Evolutionary conservation across 1,140 invertebrate species (phyloP), one percentile per base, ranked within the genome.

Genomic region (Ips nitidus): DNA sequence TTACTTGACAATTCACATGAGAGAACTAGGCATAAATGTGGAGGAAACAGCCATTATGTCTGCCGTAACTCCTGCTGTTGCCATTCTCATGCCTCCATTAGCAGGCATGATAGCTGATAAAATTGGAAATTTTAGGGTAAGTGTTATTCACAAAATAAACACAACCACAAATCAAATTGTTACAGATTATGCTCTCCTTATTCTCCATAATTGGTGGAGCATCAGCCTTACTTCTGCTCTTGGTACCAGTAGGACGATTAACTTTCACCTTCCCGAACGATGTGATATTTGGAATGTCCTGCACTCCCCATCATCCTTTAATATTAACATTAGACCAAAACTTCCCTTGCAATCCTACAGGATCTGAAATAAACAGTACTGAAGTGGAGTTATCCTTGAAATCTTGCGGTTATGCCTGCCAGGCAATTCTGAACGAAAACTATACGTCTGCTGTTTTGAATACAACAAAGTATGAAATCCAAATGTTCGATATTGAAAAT

Each of bases 1-100:
- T 1, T 95, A 93, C 80, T 81, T 94, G 75, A 92, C 92, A 1
- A 89, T 94, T 59, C 93, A 94, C 78, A 94, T 94, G 91, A 85
- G 90, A 72, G 88, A 92, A 76, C 78, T 94, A 57, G 93, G 93
- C 56, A 90, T 94, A 74, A 90, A 89, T 67, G 87, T 92, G 4
- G 89, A 91, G 78, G 91, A 95, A 82, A 91, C 91, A 1, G 91
- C 91, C n/a, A 89, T 94, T 71, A 94, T 94, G 86, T 92, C 90
- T 22, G 89, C 92, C 2, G 84, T 93, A 1, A 91, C 90, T 55
- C 92, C 92, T 1, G 85, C 93, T 59, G 83, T 92, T 1, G 88
- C 89, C 41, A 89, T 93, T 69, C 81, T 93, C 41, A 92, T 92
- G 84, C 90, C 91, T 38, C 91, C 91, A 1, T 76, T 93, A 38